Evolutionary conservation across 2,113 vertebrate genomes (phyloP).

Genomic region (Ginglymostoma cirratum): DNA sequence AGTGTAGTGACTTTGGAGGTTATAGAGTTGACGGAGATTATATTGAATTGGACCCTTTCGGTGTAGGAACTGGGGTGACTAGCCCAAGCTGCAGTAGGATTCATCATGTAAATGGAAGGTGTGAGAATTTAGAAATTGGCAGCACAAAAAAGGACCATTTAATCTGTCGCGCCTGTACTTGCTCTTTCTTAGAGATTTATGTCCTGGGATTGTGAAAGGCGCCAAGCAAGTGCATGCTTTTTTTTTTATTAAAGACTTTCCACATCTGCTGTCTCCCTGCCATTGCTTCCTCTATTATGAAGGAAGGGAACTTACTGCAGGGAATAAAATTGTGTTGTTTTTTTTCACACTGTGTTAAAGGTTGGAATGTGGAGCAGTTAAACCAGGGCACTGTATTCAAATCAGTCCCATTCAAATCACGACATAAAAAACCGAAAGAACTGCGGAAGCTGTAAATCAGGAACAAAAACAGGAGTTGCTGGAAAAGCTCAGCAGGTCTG

Average conservation of each 20-base stretch:
- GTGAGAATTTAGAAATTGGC: not conserved
- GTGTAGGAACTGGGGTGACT: not conserved
- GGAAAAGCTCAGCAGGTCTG: too few species aligned
- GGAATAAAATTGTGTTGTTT: not conserved
- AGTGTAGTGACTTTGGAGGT: not conserved
- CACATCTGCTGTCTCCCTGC: not conserved
- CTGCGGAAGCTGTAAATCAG: too few species aligned
- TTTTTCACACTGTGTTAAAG: slow-evolving; percentile 36
- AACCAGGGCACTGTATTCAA: slow-evolving; percentile 44
- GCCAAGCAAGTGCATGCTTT: not conserved
- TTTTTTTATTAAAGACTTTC: not conserved
- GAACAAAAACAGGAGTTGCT: too few species aligned
- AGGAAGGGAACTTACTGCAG: too few species aligned
- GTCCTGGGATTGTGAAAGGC: not conserved
- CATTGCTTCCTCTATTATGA: not conserved
- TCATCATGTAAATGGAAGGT: not conserved
- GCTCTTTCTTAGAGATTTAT: not conserved
- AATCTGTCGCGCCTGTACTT: not conserved
- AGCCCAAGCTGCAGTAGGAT: not conserved
- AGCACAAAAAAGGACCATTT: not conserved
- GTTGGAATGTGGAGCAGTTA: slow-evolving; percentile 40
- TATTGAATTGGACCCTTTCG: not conserved
- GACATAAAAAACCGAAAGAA: too few species aligned
- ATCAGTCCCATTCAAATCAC: slow-evolving; percentile 41
- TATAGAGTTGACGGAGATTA: not conserved